A percentile compares a stretch with the other conserved stretches of the same genome.
These are phyloP conservation scores for Drosophila novamexicana DNA, from an alignment of 1,140 invertebrate genomes.

Conservation along the genomic window DNA sequence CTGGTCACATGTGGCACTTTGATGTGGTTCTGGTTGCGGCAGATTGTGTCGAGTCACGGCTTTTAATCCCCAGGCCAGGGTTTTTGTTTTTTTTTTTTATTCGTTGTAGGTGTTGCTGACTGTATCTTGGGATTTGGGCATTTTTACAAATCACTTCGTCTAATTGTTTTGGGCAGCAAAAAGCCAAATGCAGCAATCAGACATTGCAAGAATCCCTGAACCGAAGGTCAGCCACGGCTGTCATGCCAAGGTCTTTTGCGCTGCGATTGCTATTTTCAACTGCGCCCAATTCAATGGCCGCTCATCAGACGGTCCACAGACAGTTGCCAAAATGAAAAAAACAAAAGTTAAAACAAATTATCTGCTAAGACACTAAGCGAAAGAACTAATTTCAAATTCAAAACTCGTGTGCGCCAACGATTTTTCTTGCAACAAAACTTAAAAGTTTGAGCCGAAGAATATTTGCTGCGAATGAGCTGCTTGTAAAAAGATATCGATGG, in stretches of 20 bases:
- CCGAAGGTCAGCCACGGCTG: constrained; percentile 7
- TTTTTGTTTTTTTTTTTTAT: neutral
- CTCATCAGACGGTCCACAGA: constrained; percentile 30
- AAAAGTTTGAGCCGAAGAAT: constrained; percentile 2
- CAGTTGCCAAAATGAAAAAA: neutral
- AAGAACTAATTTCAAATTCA: constrained; percentile 35
- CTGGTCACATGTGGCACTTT: constrained; percentile 44
- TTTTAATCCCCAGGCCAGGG: constrained; percentile 36
- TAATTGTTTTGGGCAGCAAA: constrained; percentile 57
- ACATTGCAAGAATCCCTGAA: constrained; percentile 38
- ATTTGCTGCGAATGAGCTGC: neutral
- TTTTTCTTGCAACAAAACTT: neutral
- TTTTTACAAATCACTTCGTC: constrained; percentile 64
- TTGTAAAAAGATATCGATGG: neutral
- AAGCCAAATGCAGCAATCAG: constrained; percentile 11
- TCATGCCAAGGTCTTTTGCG: constrained; percentile 31
- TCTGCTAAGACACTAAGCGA: neutral
- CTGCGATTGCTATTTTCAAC: neutral
- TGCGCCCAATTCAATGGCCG: constrained; percentile 6
- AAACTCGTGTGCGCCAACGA: constrained; percentile 18
- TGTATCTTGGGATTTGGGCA: constrained; percentile 10
- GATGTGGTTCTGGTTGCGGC: constrained; percentile 46
- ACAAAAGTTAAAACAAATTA: constrained; percentile 4
- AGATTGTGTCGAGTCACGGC: constrained; percentile 58
- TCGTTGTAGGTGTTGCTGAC: constrained; percentile 13